Percentiles rank a stretch among this genome's conserved stretches.
These are phyloP conservation scores for Ceratitis capitata DNA, from an alignment of 1,140 invertebrate genomes.

Conservation along the genomic window DNA sequence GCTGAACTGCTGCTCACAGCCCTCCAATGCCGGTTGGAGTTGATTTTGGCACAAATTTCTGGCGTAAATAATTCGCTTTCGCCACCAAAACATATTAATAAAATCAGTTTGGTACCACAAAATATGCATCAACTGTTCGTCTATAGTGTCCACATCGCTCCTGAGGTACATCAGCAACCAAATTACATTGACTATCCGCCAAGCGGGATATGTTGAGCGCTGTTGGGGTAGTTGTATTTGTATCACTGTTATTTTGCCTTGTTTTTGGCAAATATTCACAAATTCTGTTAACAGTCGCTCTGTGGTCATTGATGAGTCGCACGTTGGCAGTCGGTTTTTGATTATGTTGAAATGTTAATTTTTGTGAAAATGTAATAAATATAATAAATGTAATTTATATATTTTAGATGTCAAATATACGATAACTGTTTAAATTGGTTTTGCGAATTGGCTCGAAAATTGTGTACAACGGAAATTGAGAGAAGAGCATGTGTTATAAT, in stretches of 20 bases:
- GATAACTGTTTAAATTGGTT: too few species aligned
- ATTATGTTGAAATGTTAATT: conserved; percentile 9
- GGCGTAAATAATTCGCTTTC: background rate
- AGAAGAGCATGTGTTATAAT: too few species aligned
- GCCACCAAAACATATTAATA: background rate
- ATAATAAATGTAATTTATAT: too few species aligned
- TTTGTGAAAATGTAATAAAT: background rate
- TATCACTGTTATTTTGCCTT: background rate
- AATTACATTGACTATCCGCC: background rate
- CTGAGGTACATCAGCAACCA: background rate
- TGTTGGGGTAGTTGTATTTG: background rate
- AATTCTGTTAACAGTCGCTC: background rate
- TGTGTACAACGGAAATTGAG: too few species aligned
- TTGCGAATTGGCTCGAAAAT: too few species aligned
- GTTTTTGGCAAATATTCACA: background rate
- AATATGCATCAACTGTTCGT: background rate
- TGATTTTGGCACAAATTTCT: background rate
- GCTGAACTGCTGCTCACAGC: background rate
- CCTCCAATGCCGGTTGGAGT: background rate
- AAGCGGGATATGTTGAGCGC: background rate
- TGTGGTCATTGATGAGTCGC: background rate
- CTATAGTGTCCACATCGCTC: background rate
- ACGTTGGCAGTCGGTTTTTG: background rate
- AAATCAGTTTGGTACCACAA: conserved; percentile 2
- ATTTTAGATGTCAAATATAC: too few species aligned